phyloP scores from a whole-genome alignment of 1,140 invertebrate species.

The Drosophila parvula region DNA sequence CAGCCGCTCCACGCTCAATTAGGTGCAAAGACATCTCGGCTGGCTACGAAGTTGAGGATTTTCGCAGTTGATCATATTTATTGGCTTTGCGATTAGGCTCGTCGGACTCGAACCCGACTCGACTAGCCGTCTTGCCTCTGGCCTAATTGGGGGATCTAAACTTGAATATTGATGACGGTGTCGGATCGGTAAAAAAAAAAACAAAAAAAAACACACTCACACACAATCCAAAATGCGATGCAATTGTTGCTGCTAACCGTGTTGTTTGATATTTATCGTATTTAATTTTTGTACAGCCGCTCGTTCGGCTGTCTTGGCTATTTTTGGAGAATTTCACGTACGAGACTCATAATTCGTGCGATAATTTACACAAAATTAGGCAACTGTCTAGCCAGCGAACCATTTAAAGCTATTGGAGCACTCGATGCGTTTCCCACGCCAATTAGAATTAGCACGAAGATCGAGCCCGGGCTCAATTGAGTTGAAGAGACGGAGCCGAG shows the following conservation, averaged over 20 bases:
- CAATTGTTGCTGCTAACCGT: constrained; percentile 36
- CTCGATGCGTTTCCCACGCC: constrained; percentile 70
- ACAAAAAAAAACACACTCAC: constrained; percentile 5
- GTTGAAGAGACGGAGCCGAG: constrained; percentile 17
- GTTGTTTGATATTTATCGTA: constrained; percentile 73
- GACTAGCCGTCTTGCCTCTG: constrained; percentile 49
- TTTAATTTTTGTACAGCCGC: constrained; percentile 50
- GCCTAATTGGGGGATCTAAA: constrained; percentile 73
- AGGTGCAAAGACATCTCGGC: constrained; percentile 76
- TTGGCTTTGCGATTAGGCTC: constrained; percentile 61
- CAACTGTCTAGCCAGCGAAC: constrained; percentile 75
- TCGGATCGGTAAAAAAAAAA: constrained; percentile 32
- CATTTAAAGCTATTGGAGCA: constrained; percentile 67
- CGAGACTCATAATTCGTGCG: constrained; percentile 81
- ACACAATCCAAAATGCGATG: constrained; percentile 35
- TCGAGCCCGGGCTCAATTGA: constrained; percentile 32
- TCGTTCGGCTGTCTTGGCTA: constrained; percentile 52
- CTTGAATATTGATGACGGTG: constrained; percentile 73
- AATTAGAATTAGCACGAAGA: constrained; percentile 63
- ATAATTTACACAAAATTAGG: constrained; percentile 82
- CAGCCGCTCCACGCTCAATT: constrained; percentile 68
- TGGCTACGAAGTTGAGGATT: constrained; percentile 59
- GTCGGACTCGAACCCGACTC: constrained; percentile 28
- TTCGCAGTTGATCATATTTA: constrained; percentile 73
- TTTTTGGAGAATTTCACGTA: constrained; percentile 77